Evolutionary conservation across 2,797 vertebrate genomes (phyloP), one percentile per base, ranked within the genome.

Genomic region (Borostomias antarcticus): DNA sequence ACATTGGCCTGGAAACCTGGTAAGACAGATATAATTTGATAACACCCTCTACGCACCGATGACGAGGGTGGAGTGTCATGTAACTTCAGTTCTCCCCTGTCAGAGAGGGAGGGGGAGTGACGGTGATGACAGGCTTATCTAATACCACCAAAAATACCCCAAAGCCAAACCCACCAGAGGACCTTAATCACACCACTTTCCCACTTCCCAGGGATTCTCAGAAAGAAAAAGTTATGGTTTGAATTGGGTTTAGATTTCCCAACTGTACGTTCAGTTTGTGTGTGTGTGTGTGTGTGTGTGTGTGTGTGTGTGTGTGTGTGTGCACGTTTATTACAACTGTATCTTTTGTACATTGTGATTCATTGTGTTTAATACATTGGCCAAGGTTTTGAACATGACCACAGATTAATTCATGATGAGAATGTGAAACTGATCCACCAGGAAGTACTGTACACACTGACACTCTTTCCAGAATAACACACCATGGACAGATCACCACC

Each of bases 101-200:
- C 29, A 67, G 48, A 67, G 60, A 70, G 64, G 28, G 64, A 65
- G 0, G 4, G 28, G 53, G 47, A 29, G 64, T 82, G 50, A 61
- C 6, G 0, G 71, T 66, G 72, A 79, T 23, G 48, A 58, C 28
- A 26, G 50, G 50, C 57, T 86, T 79, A 82, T 72, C 71, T 68
- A 72, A 81, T 73, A 37, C 68, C 61, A 58, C 72, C 79, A 74
- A 88, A 81, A 84, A 81, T 58, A 67, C 76, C 58, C 43, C n/a
- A 30, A 64, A 78, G 32, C 64, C 59, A 77, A 77, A 84, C 77
- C 81, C 85, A 79, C 57, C 45, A 79, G 80, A 71, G 17, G 6
- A 64, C 21, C 50, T 74, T 70, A 85, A 73, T 79, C 66, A 84
- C 74, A 80, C 72, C 70, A 77, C 66, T 78, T 72, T 77, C 66